These are phyloP conservation scores for Dicrostonyx torquatus DNA, from an alignment of 2,797 vertebrate species.

Conservation along the genomic window DNA sequence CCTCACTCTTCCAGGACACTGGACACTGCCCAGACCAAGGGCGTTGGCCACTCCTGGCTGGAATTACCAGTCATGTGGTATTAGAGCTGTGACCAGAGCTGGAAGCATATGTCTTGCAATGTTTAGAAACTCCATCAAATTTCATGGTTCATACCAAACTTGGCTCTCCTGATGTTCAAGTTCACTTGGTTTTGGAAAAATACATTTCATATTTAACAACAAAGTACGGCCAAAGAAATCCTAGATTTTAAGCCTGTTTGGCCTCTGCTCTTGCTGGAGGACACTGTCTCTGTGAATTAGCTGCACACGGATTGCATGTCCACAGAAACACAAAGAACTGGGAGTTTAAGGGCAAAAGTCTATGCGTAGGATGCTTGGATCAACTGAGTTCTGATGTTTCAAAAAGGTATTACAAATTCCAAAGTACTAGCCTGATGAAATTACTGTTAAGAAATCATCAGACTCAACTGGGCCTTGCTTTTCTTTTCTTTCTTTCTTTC, in stretches of 20 bases:
- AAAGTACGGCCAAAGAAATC: conserved; percentile 44
- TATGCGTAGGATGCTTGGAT: background rate
- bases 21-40: conserved; percentile 28
- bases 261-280: conserved; percentile 30
- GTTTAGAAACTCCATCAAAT: conserved; percentile 74
- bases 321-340: conserved; percentile 28
- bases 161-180: conserved; percentile 67
- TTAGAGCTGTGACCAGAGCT: conserved; percentile 63
- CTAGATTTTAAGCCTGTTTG: conserved; percentile 51
- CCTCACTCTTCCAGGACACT: background rate
- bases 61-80: conserved; percentile 64
- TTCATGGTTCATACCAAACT: conserved; percentile 71
- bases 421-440: conserved; percentile 6
- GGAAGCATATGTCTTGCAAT: conserved; percentile 46
- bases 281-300: conserved; percentile 45
- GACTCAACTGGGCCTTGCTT: background rate
- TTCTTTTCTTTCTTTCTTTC: conserved; percentile 36
- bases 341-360: conserved; percentile 22
- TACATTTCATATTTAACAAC: conserved; percentile 65
- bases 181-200: conserved; percentile 77
- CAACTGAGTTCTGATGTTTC: conserved; percentile 41
- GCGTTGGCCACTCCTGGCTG: conserved; percentile 48
- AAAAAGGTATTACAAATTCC: conserved; percentile 43
- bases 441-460: background rate
- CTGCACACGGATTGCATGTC: conserved; percentile 41